A percentile compares a stretch with the other conserved stretches of the same genome.
Conservation (phyloP, 1,140 invertebrate genomes). For the Batillaria attramentaria region DNA sequence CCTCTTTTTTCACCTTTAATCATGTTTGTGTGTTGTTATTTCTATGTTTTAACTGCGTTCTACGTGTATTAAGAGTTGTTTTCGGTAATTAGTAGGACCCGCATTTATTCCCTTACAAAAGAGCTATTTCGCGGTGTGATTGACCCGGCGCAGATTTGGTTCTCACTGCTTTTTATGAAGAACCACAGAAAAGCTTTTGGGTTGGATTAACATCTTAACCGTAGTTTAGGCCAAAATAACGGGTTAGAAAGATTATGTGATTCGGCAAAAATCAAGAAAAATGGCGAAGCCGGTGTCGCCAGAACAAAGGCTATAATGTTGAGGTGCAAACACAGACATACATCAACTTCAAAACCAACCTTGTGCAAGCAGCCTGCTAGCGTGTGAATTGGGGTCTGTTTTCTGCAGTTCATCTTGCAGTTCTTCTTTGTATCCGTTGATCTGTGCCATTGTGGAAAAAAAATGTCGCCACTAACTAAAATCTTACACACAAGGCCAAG, state of each 20-base stretch:
- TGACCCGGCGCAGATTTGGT: too few species aligned
- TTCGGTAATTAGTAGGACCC: too few species aligned
- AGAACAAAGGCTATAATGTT: background rate
- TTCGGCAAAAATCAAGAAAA: background rate
- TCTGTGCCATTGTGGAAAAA: constrained; percentile 40
- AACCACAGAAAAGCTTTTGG: background rate
- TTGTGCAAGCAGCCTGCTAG: constrained; percentile 42
- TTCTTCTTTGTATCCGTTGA: constrained; percentile 42
- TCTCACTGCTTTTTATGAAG: too few species aligned
- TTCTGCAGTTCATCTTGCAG: constrained; percentile 44
- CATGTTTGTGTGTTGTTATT: too few species aligned
- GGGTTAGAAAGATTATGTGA: background rate
- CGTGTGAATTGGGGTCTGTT: constrained; percentile 44
- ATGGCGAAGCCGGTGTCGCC: background rate
- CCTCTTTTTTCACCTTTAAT: too few species aligned
- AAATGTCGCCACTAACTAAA: too few species aligned
- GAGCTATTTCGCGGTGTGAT: too few species aligned
- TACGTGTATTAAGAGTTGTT: too few species aligned
- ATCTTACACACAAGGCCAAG: too few species aligned
- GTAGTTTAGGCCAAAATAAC: background rate
- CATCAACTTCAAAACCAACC: constrained; percentile 28
- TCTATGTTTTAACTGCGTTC: too few species aligned
- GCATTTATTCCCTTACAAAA: too few species aligned
- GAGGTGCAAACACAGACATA: background rate
- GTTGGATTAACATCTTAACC: background rate